A percentile compares a stretch with the other conserved stretches of the same genome.
Conservation (phyloP, 2,888 invertebrate genomes). For the Lasius fuliginosus region DNA sequence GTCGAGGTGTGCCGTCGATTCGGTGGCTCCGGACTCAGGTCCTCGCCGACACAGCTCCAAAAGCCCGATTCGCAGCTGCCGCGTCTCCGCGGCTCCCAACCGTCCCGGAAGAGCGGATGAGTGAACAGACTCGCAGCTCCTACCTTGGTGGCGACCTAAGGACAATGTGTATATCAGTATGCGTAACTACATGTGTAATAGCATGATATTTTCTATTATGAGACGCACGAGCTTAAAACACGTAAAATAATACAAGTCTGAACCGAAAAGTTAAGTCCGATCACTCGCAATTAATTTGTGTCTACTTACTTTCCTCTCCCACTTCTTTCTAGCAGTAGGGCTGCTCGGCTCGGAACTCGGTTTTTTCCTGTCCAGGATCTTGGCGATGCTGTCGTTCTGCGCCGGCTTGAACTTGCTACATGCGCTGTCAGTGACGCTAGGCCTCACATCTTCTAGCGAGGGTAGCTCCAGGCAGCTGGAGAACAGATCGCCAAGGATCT, state of each 20-base stretch:
- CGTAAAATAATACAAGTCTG: background rate
- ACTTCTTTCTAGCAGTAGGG: slow-evolving; percentile 85
- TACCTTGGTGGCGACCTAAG: slow-evolving; percentile 85
- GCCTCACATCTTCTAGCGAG: slow-evolving; percentile 88
- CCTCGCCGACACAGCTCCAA: slow-evolving; percentile 95
- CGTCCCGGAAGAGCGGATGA: slow-evolving; percentile 87
- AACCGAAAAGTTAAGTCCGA: background rate
- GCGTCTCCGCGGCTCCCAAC: slow-evolving; percentile 89
- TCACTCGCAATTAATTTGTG: background rate
- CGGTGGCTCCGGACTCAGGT: slow-evolving; percentile 87
- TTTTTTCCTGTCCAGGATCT: slow-evolving; percentile 84
- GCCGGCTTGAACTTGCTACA: slow-evolving; percentile 82
- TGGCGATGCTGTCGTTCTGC: slow-evolving; percentile 84
- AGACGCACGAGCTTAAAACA: background rate
- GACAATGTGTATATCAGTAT: background rate
- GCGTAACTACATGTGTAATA: background rate
- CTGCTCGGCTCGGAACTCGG: slow-evolving; percentile 85
- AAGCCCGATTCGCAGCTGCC: slow-evolving; percentile 97
- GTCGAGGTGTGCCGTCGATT: slow-evolving; percentile 85
- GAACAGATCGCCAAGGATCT: slow-evolving; percentile 91
- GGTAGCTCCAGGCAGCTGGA: slow-evolving; percentile 93
- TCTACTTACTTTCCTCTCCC: slow-evolving; percentile 84
- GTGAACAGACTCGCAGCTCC: slow-evolving; percentile 88
- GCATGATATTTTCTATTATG: background rate
- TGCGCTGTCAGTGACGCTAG: slow-evolving; percentile 87